These are phyloP conservation scores for Thinocorus orbignyianus DNA, from an alignment of 2,113 vertebrate genomes.

Conservation along the genomic window DNA sequence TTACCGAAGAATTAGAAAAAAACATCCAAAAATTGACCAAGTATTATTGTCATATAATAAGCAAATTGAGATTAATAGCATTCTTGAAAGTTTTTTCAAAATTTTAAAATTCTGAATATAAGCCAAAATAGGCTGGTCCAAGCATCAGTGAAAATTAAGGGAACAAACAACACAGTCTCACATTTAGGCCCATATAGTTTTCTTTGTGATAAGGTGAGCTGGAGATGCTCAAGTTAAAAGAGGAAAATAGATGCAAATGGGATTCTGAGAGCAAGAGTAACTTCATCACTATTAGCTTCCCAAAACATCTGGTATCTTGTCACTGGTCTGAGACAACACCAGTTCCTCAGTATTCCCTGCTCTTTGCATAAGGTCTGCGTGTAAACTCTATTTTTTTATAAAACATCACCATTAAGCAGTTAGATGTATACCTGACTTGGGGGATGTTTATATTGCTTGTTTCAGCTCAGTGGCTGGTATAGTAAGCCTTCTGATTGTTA, in stretches of 20 bases:
- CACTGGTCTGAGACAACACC: not conserved
- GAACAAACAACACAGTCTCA: accelerated
- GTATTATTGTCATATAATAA: not conserved
- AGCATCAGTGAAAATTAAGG: not conserved
- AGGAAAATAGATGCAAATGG: not conserved
- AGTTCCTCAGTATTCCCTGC: not conserved
- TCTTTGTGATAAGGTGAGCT: not conserved
- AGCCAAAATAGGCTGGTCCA: not conserved
- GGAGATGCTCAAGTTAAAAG: not conserved
- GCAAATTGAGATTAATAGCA: not conserved
- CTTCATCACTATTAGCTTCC: not conserved
- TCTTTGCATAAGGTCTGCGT: not conserved
- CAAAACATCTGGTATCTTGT: not conserved
- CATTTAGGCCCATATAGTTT: not conserved
- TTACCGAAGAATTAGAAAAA: not conserved
- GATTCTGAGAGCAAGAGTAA: not conserved
- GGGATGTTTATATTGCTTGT: not conserved
- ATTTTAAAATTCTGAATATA: not conserved
- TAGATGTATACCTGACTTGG: not conserved
- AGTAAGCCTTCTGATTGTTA: not conserved
- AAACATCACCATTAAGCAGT: not conserved
- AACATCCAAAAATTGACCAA: not conserved
- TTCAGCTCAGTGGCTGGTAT: not conserved
- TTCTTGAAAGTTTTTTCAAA: not conserved
- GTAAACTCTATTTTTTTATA: not conserved